Base-by-base conservation (phyloP, 2,888 invertebrate species). In the Plebejus melissa region DNA sequence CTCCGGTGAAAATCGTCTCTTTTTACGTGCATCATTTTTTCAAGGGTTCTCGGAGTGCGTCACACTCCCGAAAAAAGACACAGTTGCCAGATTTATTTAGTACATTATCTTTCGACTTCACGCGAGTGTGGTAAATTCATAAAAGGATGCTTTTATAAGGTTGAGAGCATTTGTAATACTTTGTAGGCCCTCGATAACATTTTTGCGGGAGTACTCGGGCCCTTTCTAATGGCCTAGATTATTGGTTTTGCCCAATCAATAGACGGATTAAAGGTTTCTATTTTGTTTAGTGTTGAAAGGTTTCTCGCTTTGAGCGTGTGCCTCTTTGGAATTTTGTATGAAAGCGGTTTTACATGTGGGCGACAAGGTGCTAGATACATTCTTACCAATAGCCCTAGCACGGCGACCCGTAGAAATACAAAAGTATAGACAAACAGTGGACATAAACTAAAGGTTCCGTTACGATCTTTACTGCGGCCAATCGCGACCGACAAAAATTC, bases 71-170 rank as follows among this genome's bases (percentile, higher is more conserved):
- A 83, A 84, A 82, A 82, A 86, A 85, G 83, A 87, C 84, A 86
- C 84, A 84, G 82, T 82, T 83, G 80, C 83, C 82, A 83, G 82
- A 83, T 81, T 80, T 85, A 83, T 87, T 87, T 85, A 87, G 86
- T 89, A 88, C 88, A 89, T 90, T 89, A 91, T 91, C 89, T 90
- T 90, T 88, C 84, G 88, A 87, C 84, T 83, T 82, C 80, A 84
- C 84, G 70, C 70, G 32, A 72, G 72, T 72, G 50, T 54, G 32
- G 50, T 50, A 72, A 54, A 72, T 70, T 75, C 57, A 38, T 38
- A 57, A 69, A 75, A 32, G 69, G 69, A 69, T 38, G 70, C 70
- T 57, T 75, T 75, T 75, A 70, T 70, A 75, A 57, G 57, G 58
- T 75, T 70, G 50, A 50, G 72, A 50, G 50, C 54, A 72, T 72